Evolutionary conservation across 1,140 invertebrate genomes (phyloP).

Genomic region (Eupeodes corollae): DNA sequence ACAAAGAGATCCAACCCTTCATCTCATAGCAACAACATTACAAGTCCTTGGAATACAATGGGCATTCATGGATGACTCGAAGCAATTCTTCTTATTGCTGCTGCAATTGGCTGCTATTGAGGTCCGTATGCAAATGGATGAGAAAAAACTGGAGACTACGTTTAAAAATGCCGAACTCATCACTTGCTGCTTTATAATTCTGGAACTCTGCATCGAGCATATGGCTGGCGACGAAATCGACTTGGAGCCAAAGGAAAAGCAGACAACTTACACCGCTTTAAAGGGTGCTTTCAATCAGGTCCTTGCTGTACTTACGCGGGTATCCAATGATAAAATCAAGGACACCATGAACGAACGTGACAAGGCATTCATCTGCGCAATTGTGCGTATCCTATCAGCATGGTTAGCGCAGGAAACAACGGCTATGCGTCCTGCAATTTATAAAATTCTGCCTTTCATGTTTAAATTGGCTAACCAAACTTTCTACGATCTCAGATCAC

Average conservation of each 20-base stretch:
- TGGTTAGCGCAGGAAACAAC: conserved; percentile 87
- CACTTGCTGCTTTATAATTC: conserved; percentile 68
- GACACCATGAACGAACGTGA: conserved; percentile 51
- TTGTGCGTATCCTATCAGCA: conserved; percentile 69
- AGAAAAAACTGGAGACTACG: conserved; percentile 67
- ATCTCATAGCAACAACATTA: conserved; percentile 65
- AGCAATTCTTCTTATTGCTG: conserved; percentile 70
- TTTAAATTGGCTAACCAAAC: conserved; percentile 69
- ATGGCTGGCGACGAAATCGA: conserved; percentile 71
- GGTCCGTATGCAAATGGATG: conserved; percentile 83
- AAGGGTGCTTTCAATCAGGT: conserved; percentile 81
- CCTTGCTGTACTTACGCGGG: conserved; percentile 57
- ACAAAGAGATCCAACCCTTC: conserved; percentile 77
- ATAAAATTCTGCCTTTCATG: conserved; percentile 65
- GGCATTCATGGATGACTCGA: conserved; percentile 64
- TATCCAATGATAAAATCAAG: conserved; percentile 59
- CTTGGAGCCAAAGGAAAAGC: conserved; percentile 79
- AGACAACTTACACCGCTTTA: conserved; percentile 77
- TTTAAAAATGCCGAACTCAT: conserved; percentile 63
- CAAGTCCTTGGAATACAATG: conserved; percentile 76
- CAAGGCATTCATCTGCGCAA: conserved; percentile 68
- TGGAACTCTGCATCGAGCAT: conserved; percentile 70
- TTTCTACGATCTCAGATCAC: conserved; percentile 54
- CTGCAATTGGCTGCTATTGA: conserved; percentile 83
- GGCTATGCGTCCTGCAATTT: conserved; percentile 74